Base-by-base conservation (phyloP, 2,113 vertebrate genomes). In the Globicephala melas region DNA sequence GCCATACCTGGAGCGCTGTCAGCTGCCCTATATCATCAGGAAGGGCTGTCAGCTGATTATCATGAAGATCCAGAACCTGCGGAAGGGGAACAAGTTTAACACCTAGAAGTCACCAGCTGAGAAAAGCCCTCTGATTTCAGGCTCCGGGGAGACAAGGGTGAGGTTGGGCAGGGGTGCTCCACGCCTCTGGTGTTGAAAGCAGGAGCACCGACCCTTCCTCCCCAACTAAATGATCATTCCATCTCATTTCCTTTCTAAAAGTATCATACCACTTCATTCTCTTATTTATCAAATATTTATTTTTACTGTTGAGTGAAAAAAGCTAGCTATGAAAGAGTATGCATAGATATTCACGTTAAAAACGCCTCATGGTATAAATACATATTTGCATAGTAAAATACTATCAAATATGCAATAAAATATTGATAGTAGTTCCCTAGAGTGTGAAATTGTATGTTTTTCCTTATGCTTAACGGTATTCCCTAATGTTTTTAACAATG, bases 41-140 rank as follows among this genome's bases (percentile, higher is more conserved):
- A 81, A 99, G 99, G 0, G 98, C 98, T 1, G 97, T 95, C 90
- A 99, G 98, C 95, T 99, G 99, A 96, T 99, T 99, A 71, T 99
- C 98, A 14, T 99, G 99, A 68, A 99, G 98, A 97, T 99, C 99
- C 89, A 99, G 98, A 96, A 99, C 99, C 99, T 99, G 98, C 3
- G 36, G 65, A 41, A 96, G 44, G 63, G 96, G 88, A 50, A 84
- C 4, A 1, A 92, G 17, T 28, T 33, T 13, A 28, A 28, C 14
- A 3, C 3, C 28, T 0, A 0, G 20, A 41, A 87, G 73, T 4
- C 26, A 15, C 31, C 3, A 3, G 7, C 47, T 1, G 68, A 76
- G 53, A 55, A 25, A 25, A 20, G 7, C 67, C 47, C 33, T 21
- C 3, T 5, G 14, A 31, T 1, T 15, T 55, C 14, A 23, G 88